These are phyloP conservation scores for Phenacoccus solenopsis DNA, from an alignment of 1,140 invertebrate genomes.

Conservation along the genomic window DNA sequence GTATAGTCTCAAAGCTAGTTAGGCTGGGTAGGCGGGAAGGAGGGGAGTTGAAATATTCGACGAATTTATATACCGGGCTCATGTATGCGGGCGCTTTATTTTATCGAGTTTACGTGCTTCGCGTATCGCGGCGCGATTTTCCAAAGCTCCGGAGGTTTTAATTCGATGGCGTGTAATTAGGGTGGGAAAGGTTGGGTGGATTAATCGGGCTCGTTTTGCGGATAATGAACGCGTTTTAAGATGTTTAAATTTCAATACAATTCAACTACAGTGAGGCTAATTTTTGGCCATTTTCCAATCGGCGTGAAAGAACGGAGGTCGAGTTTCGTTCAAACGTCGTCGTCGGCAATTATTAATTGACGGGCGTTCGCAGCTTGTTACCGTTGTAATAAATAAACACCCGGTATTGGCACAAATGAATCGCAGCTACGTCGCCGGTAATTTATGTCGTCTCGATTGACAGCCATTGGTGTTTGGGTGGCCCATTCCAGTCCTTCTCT, in stretches of 20 bases:
- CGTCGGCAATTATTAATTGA: background rate
- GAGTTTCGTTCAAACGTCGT: no score
- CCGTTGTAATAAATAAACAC: background rate
- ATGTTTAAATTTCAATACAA: no score
- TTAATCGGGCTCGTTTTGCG: no score
- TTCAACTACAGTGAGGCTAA: background rate
- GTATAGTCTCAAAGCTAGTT: no score
- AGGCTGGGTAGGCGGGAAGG: background rate
- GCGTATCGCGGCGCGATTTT: background rate
- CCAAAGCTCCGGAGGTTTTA: no score
- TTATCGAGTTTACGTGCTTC: background rate
- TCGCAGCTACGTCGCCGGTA: background rate
- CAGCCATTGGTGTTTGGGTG: background rate
- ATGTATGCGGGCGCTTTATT: background rate
- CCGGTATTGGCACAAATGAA: background rate
- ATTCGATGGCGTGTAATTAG: background rate
- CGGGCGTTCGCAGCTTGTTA: background rate
- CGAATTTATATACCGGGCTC: background rate
- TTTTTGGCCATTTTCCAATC: background rate
- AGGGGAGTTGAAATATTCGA: background rate
- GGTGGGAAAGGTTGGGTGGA: no score
- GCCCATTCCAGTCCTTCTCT: background rate
- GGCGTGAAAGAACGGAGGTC: no score
- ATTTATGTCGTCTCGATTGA: no score
- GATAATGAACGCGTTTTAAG: background rate